A percentile compares a stretch with the other conserved stretches of the same genome.
These are phyloP conservation scores for Erpobdella octoculata DNA, from an alignment of 2,888 invertebrate genomes.

Conservation along the genomic window DNA sequence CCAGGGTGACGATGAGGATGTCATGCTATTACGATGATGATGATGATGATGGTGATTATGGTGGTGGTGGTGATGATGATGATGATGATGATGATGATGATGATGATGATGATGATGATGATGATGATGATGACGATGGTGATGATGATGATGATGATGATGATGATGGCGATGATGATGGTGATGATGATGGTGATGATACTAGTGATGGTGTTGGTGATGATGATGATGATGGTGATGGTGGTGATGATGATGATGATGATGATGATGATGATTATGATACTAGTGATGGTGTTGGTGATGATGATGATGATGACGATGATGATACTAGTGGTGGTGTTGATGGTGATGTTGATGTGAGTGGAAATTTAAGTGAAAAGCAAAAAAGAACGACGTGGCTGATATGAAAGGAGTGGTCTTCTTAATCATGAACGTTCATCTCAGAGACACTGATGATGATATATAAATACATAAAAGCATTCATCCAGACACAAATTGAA, in stretches of 20 bases:
- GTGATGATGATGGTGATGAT: neutral
- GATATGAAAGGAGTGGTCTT: too few species aligned
- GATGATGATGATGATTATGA: too few species aligned
- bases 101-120: constrained; percentile 28
- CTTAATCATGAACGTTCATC: too few species aligned
- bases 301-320: too few species aligned
- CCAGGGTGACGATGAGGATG: neutral
- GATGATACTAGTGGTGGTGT: too few species aligned
- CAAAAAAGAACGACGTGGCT: too few species aligned
- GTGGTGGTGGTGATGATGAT: constrained; percentile 24
- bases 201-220: neutral
- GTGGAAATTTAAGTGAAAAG: too few species aligned
- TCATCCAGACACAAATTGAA: too few species aligned
- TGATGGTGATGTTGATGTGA: too few species aligned
- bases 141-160: constrained; percentile 22
- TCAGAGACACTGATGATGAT: too few species aligned
- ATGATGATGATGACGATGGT: constrained; percentile 18
- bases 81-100: constrained; percentile 24
- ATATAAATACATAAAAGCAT: too few species aligned
- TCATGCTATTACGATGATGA: neutral
- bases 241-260: neutral
- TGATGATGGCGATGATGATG: neutral
- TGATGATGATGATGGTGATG: neutral
- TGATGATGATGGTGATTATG: constrained; percentile 16
- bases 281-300: too few species aligned